phyloP scores from a whole-genome alignment of 1,140 invertebrate genomes.

The Cephus cinctus region DNA sequence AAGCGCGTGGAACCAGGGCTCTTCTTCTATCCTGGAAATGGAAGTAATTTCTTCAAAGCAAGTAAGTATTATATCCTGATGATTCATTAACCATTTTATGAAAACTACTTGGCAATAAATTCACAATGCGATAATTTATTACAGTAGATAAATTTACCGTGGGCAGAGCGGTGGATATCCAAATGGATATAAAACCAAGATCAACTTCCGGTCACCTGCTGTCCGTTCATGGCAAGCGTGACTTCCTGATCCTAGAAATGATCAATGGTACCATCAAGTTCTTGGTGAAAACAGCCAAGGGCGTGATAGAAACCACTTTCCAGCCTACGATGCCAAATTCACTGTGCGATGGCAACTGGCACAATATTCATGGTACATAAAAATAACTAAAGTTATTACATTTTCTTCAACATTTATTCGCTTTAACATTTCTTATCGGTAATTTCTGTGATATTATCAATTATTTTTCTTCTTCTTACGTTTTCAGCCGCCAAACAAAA shows the following conservation, averaged over 20 bases:
- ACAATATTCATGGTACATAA: slow-evolving; percentile 76
- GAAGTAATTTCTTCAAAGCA: slow-evolving; percentile 62
- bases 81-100: neutral
- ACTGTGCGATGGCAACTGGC: slow-evolving; percentile 94
- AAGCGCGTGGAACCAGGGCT: slow-evolving; percentile 82
- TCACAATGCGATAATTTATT: slow-evolving; percentile 13
- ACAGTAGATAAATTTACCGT: slow-evolving; percentile 72
- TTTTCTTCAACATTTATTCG: slow-evolving; percentile 16
- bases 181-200: slow-evolving; percentile 86
- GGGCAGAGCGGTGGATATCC: slow-evolving; percentile 75
- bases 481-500: slow-evolving; percentile 79
- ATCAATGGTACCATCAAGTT: slow-evolving; percentile 80
- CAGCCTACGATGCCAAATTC: slow-evolving; percentile 68
- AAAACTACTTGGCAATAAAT: neutral
- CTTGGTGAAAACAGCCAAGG: slow-evolving; percentile 81
- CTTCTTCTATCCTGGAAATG: slow-evolving; percentile 79
- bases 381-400: no score
- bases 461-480: slow-evolving; percentile 20
- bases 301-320: slow-evolving; percentile 74
- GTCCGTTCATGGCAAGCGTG: slow-evolving; percentile 75
- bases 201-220: slow-evolving; percentile 79
- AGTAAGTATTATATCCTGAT: slow-evolving; percentile 53
- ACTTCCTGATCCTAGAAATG: slow-evolving; percentile 86
- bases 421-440: slow-evolving; percentile 35
- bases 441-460: slow-evolving; percentile 2